phyloP scores from a whole-genome alignment of 2,888 invertebrate genomes.

The Reticulitermes lucifugus region DNA sequence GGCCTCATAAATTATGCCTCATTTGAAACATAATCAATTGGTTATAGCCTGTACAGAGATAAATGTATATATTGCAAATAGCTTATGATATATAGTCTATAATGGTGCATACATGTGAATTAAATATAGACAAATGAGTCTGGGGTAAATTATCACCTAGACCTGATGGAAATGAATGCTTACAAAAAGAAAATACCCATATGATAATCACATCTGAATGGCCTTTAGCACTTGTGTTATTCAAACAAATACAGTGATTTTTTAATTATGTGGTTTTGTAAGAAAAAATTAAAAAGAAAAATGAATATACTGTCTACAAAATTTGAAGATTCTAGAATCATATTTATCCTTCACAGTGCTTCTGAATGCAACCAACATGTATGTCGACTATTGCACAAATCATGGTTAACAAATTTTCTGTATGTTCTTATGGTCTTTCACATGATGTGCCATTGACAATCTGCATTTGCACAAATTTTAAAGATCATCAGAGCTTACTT shows the following conservation, averaged over 20 bases:
- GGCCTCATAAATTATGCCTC: not conserved
- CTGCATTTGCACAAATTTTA: not conserved
- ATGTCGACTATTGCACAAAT: not conserved
- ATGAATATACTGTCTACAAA: not conserved
- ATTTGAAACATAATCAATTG: not conserved
- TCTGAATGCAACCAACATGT: not conserved
- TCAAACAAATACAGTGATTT: not conserved
- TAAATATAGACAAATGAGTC: not conserved
- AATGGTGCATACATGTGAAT: not conserved
- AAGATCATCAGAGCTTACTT: not conserved
- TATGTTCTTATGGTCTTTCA: not conserved
- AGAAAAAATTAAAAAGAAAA: not conserved
- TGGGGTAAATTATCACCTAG: not conserved
- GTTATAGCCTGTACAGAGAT: not conserved
- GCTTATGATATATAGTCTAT: not conserved
- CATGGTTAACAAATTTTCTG: not conserved
- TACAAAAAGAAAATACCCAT: not conserved
- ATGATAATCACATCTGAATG: not conserved
- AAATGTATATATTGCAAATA: constrained; percentile 8
- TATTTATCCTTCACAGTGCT: not conserved
- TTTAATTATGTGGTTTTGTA: not conserved
- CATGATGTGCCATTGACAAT: constrained; percentile 11
- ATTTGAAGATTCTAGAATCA: not conserved
- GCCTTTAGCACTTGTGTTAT: not conserved
- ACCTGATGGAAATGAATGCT: not conserved